Percentiles rank a stretch among this genome's conserved stretches.
phyloP scores from a whole-genome alignment of 2,888 invertebrate species.

The Drosophila ezoana region DNA sequence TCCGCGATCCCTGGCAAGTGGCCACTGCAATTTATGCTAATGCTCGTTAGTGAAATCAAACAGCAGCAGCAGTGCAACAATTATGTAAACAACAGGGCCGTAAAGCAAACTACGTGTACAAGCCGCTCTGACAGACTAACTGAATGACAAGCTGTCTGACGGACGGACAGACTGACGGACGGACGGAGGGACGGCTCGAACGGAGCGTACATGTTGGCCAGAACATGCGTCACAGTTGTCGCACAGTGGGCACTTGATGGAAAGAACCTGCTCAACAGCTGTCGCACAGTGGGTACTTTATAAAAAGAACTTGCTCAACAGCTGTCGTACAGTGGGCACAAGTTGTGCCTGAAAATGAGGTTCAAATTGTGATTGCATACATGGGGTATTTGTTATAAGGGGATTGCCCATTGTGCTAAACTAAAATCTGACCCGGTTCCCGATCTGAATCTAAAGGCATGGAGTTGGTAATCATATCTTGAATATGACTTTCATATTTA shows the following conservation, averaged over 20 bases:
- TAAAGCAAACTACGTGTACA: conserved; percentile 67
- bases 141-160: conserved; percentile 13
- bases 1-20: conserved; percentile 13
- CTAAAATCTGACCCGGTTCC: too few species aligned
- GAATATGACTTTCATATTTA: too few species aligned
- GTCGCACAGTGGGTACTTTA: too few species aligned
- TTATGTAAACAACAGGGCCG: conserved; percentile 74
- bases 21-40: conserved; percentile 74
- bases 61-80: conserved; percentile 60
- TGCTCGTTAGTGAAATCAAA: conserved; percentile 79
- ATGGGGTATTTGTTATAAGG: too few species aligned
- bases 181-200: background rate
- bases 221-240: background rate
- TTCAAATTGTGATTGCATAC: too few species aligned
- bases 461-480: too few species aligned
- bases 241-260: conserved; percentile 9
- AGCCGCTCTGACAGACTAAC: conserved; percentile 19
- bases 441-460: too few species aligned
- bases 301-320: too few species aligned
- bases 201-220: conserved; percentile 10
- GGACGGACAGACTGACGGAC: background rate
- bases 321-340: too few species aligned
- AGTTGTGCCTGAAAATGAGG: too few species aligned
- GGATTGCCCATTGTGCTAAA: too few species aligned
- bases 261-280: too few species aligned